Conservation (phyloP, 2,888 invertebrate genomes). For the Patella caerulea region DNA sequence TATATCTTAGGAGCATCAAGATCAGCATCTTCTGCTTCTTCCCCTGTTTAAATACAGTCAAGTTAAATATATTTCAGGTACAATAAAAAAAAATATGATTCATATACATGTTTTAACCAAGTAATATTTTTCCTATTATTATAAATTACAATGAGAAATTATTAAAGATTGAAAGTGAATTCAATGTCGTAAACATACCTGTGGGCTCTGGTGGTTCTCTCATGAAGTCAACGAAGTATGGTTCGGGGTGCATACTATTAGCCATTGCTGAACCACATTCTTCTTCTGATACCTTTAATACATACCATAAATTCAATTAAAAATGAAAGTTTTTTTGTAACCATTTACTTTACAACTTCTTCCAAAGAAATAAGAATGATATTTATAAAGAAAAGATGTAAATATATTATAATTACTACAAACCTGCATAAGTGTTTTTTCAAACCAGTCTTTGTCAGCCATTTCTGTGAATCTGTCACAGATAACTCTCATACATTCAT, state of each 20-base stretch:
- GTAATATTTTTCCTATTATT: background rate
- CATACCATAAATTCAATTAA: background rate
- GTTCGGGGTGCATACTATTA: conserved; percentile 82
- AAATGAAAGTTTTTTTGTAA: background rate
- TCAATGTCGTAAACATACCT: conserved; percentile 47
- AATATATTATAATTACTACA: background rate
- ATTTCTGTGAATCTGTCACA: conserved; percentile 75
- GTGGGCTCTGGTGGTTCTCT: conserved; percentile 97
- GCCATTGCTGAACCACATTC: conserved; percentile 76
- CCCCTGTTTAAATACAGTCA: conserved; percentile 76
- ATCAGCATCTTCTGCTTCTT: conserved; percentile 94
- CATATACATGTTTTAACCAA: background rate
- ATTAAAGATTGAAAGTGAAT: background rate
- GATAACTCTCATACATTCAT: conserved; percentile 84
- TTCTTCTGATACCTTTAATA: conserved; percentile 75
- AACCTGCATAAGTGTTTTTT: conserved; percentile 77
- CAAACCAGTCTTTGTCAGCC: conserved; percentile 82
- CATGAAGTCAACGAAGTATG: conserved; percentile 97
- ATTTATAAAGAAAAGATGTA: too few relatives aligned
- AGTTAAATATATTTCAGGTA: background rate
- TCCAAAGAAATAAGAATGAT: background rate
- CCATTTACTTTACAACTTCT: background rate
- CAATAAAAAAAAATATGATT: background rate
- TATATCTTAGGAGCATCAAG: conserved; percentile 97
- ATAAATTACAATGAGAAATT: background rate